Base-by-base conservation (phyloP, 2,797 vertebrate genomes). In the Lithobates sylvaticus region DNA sequence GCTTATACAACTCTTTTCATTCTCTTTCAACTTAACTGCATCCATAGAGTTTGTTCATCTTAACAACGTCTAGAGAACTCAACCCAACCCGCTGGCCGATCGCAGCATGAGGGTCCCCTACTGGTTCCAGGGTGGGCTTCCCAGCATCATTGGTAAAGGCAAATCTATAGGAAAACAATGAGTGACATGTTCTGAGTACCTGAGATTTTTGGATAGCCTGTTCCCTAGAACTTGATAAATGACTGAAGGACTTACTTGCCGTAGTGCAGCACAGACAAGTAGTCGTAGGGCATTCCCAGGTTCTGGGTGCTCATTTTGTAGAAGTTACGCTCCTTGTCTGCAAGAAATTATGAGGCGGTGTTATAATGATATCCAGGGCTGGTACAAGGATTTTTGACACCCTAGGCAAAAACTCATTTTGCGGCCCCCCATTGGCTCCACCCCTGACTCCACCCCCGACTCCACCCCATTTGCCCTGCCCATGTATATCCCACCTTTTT, bases 221-320 rank as follows among this genome's bases (percentile, higher is more conserved):
- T 23, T 23, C 18, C 7, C 5, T 23, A 23, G 21, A 61, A 7
- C 54, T 23, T 23, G 2, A 4, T 23, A 23, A 23, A 23, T 13
- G 42, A 44, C 6, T 10, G 23, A 32, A 44, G 23, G 15, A 84
- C 84, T 29, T 87, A 88, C 85, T 83, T 88, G 65, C 83, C 81
- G n/a, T 88, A 88, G 82, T 88, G 85, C n/a, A 87, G 61, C 26
- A 88, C 88, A 12, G 88, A 88, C 47, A 50, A 58, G 71, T 87
- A 88, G n/a, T 88, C 88, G 9, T 88, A 88, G 0, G 88, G 88
- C 2, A 64, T 64, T 13, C 81, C 85, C 3, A 87, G 67, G 16
- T 87, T 86, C 15, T 87, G 76, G 6, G 88, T 88, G 77, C 67
- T 76, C 70, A 87, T 68, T 42, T 86, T 88, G 71, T 84, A 81